These are phyloP conservation scores for Chalcis sispes DNA, from an alignment of 2,888 invertebrate species.

Conservation along the genomic window DNA sequence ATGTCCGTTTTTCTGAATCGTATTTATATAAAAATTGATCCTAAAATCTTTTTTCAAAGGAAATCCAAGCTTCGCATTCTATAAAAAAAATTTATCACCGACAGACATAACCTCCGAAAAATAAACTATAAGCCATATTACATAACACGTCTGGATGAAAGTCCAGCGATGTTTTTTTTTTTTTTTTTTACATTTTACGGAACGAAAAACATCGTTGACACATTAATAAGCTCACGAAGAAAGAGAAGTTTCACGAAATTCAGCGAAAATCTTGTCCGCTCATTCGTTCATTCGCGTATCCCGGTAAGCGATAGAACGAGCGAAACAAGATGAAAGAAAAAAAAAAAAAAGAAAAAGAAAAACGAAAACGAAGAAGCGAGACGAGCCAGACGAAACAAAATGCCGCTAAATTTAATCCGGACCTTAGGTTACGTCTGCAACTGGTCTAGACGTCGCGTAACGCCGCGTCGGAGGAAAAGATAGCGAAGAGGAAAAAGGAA, in stretches of 20 bases:
- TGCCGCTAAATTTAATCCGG: conserved; percentile 72
- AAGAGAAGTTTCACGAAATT: background rate
- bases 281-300: background rate
- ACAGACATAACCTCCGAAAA: too few species aligned
- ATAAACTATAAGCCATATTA: too few species aligned
- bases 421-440: conserved; percentile 71
- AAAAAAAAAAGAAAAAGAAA: too few species aligned
- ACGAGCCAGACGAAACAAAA: conserved; percentile 69
- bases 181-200: too few species aligned
- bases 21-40: too few species aligned
- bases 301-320: background rate
- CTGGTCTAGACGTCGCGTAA: conserved; percentile 67
- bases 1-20: too few species aligned
- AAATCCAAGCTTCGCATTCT: too few species aligned
- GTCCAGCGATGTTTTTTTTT: too few species aligned
- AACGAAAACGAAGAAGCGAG: background rate
- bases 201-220: conserved; percentile 30
- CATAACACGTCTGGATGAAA: too few species aligned
- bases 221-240: conserved; percentile 18
- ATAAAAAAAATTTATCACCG: too few species aligned
- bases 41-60: too few species aligned
- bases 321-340: conserved; percentile 69
- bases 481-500: background rate
- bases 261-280: conserved; percentile 25
- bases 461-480: background rate